Conservation (phyloP, 2,797 vertebrate genomes). For the Buceros bicornis region DNA sequence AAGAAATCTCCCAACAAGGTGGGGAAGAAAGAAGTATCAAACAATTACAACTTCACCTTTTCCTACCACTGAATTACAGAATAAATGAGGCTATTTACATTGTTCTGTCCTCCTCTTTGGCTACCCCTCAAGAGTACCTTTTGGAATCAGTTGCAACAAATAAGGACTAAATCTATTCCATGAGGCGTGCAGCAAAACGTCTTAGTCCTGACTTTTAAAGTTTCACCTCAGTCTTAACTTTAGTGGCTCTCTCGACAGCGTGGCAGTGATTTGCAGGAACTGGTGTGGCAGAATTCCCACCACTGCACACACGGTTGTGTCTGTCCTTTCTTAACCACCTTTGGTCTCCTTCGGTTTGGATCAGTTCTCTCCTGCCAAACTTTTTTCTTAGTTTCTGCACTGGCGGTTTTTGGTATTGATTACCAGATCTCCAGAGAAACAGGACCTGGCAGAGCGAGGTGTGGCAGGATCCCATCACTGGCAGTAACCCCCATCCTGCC, state of each 20-base stretch:
- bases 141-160: not conserved
- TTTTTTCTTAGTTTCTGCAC: not conserved
- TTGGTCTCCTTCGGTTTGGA: not conserved
- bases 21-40: not conserved
- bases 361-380: not conserved
- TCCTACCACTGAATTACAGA: not conserved
- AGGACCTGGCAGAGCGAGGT: not conserved
- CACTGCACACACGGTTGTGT: not conserved
- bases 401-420: not conserved
- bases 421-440: not conserved
- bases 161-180: not conserved
- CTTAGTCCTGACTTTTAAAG: not conserved
- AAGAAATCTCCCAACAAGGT: not conserved
- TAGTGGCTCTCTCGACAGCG: not conserved
- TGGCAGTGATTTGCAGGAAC: not conserved
- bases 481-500: not conserved
- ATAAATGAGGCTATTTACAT: not conserved
- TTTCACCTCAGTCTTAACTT: not conserved
- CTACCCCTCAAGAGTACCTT: not conserved
- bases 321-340: not conserved
- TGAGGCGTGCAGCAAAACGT: not conserved
- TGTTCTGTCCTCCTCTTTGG: not conserved
- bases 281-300: not conserved
- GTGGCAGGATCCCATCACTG: not conserved
- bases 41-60: not conserved